Conservation (phyloP, 2,888 invertebrate genomes). For the Tetropium fuscum region DNA sequence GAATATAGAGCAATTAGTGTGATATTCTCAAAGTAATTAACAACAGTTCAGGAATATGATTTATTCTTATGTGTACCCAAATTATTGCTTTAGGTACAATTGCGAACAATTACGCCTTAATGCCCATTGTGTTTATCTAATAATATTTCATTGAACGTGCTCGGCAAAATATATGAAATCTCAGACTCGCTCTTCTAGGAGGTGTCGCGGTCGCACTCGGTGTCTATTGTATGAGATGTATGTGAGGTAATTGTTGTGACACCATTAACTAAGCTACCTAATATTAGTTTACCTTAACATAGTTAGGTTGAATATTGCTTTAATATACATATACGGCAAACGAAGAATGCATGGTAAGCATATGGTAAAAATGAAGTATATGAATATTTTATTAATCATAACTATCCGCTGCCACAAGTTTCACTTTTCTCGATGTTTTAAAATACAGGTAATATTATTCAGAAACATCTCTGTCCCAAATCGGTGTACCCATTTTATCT, state of each 20-base stretch:
- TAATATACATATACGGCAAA: too few species aligned
- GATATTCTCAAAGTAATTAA: slow-evolving; percentile 8
- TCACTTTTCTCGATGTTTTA: too few species aligned
- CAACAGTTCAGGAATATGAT: slow-evolving; percentile 1
- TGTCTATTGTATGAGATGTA: neutral
- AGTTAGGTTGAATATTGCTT: too few species aligned
- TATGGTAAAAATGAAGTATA: too few species aligned
- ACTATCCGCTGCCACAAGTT: too few species aligned
- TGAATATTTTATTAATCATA: too few species aligned
- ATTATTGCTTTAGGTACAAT: neutral
- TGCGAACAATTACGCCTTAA: neutral
- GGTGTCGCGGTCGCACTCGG: neutral
- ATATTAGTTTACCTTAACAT: neutral
- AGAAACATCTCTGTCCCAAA: too few species aligned
- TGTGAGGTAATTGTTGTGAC: neutral
- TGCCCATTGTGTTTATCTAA: neutral
- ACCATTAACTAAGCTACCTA: too few species aligned
- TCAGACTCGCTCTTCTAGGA: neutral
- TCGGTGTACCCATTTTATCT: too few species aligned
- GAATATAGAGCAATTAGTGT: slow-evolving; percentile 11
- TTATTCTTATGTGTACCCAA: slow-evolving; percentile 6
- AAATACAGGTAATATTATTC: too few species aligned
- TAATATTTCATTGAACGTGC: neutral
- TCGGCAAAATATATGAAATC: neutral
- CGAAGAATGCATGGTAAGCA: too few species aligned